Evolutionary conservation across 2,888 invertebrate genomes (phyloP), one percentile per base, ranked within the genome.

Genomic region (Cistogaster globosa): DNA sequence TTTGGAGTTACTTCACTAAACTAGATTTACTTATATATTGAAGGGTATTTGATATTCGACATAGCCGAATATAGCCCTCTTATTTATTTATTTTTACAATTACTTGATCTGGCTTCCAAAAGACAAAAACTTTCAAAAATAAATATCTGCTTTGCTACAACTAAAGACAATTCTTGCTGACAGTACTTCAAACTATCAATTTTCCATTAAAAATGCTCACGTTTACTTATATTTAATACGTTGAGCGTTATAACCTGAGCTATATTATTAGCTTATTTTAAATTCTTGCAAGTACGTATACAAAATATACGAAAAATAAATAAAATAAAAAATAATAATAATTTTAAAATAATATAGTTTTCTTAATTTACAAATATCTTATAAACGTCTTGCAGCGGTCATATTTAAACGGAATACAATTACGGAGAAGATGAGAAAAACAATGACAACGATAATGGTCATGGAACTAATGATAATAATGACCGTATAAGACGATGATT

Each of bases 341-440:
- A 68, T 77, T 83, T 77, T 72, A 60, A 67, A 67, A 83, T 72
- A 83, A 68, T 78, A 68, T 12, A 16, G 57, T 83, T 72, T 78
- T 78, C 58, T 84, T 55, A 80, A 79, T 76, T 79, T 83, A 71
- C 53, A 75, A 58, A 11, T 65, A 63, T 58, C 32, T 42, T 60
- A 18, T n/a, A 42, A 63, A 84, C 22, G 75, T 75, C 84, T 80
- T 76, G 26, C 5, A 76, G 75, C 48, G 71, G 65, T 60, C 58
- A 62, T 67, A 48, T 60, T 69, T 58, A 20, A 69, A 57, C 51
- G 60, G 62, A 63, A 55, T 77, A 60, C 65, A 67, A 62, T 72
- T 48, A 55, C 62, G 42, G 20, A 11, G 51, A 74, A 67, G 72
- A 60, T 77, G 60, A 62, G 22, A 5, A 48, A 18, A 32, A 48